These are phyloP conservation scores for Synergus japonicus DNA, from an alignment of 2,888 invertebrate species.

Conservation along the genomic window DNA sequence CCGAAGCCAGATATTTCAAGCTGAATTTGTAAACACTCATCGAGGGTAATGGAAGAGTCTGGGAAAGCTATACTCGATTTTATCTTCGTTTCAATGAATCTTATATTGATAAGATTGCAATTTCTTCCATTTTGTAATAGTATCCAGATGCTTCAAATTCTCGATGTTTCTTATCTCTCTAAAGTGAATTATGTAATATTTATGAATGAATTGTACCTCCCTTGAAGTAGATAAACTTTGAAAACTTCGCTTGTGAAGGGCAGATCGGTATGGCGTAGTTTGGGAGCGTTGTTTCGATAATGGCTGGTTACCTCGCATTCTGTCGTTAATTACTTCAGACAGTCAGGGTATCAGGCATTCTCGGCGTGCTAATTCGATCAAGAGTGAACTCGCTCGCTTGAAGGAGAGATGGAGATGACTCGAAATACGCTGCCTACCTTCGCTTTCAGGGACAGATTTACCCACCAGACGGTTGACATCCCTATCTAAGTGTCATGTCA, in stretches of 20 bases:
- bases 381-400: slow-evolving; percentile 71
- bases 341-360: slow-evolving; percentile 75
- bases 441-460: slow-evolving; percentile 72
- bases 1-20: slow-evolving; percentile 12
- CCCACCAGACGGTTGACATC: slow-evolving; percentile 73
- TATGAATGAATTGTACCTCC: background rate
- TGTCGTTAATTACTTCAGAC: slow-evolving; percentile 76
- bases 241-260: background rate
- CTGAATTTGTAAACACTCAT: slow-evolving; percentile 23
- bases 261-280: slow-evolving; percentile 41
- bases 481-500: slow-evolving; percentile 74
- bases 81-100: background rate
- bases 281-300: slow-evolving; percentile 68
- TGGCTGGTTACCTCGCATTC: slow-evolving; percentile 70
- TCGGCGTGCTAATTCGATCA: slow-evolving; percentile 76
- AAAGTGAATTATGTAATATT: background rate
- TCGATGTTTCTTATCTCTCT: too few species aligned
- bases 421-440: slow-evolving; percentile 58
- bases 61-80: background rate
- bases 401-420: slow-evolving; percentile 58
- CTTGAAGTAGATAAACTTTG: background rate
- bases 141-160: background rate
- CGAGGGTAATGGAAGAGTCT: background rate
- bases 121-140: background rate
- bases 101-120: background rate